These are phyloP conservation scores for Eristalinus sepulchralis DNA, from an alignment of 2,888 invertebrate species.

Conservation along the genomic window DNA sequence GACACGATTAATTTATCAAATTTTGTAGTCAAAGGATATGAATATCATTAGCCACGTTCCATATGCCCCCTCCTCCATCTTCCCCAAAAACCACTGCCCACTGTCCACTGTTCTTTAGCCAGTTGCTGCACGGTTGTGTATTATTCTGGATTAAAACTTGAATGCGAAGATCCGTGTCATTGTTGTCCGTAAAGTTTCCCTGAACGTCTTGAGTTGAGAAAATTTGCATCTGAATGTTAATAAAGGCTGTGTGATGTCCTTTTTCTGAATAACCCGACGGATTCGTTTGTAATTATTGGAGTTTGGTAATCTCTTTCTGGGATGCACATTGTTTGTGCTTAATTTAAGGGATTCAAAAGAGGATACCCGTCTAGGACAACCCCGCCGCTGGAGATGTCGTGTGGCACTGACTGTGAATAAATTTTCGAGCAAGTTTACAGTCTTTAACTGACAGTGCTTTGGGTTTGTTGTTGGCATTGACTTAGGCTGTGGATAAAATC, in stretches of 20 bases:
- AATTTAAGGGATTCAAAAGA: conserved; percentile 16
- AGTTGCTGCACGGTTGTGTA: not conserved
- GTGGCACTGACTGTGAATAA: conserved; percentile 24
- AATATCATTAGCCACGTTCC: not conserved
- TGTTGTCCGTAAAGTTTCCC: conserved; percentile 36
- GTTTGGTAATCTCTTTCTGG: conserved; percentile 45
- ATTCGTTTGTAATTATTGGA: conserved; percentile 66
- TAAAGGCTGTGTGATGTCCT: conserved; percentile 38
- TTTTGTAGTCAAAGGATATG: conserved; percentile 5
- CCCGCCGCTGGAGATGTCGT: conserved; percentile 4
- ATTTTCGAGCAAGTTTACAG: conserved; percentile 9
- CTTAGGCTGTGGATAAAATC: not conserved
- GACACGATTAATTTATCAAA: not conserved
- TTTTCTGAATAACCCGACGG: conserved; percentile 36
- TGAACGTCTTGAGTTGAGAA: conserved; percentile 24
- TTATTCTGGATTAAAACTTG: conserved; percentile 38
- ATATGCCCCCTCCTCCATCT: not conserved
- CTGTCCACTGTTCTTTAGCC: not conserved
- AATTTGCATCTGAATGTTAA: conserved; percentile 64
- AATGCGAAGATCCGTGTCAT: conserved; percentile 21
- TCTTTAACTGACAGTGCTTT: not conserved
- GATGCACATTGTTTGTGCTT: conserved; percentile 27
- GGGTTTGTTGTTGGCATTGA: not conserved
- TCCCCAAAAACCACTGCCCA: not conserved
- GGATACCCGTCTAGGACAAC: not conserved